Evolutionary conservation across 1,140 invertebrate genomes (phyloP).

Genomic region (Steinernema khuongi): DNA sequence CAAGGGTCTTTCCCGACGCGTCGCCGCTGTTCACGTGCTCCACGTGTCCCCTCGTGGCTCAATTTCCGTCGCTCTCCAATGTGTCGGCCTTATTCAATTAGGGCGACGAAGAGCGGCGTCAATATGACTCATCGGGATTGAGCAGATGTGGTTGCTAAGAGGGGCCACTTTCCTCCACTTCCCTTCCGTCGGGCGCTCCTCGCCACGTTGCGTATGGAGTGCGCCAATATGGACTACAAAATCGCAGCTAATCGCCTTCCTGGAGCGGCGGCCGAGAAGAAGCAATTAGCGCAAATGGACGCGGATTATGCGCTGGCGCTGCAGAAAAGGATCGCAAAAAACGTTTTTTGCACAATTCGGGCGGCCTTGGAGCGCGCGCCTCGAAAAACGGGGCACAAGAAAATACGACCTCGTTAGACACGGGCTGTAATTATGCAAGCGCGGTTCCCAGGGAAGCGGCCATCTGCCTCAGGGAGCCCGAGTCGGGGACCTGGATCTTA

Average conservation of each 20-base stretch:
- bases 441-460: not conserved
- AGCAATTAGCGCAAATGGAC: slow-evolving; percentile 4
- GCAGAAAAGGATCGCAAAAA: not conserved
- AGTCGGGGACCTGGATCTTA: not conserved
- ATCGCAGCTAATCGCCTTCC: not conserved
- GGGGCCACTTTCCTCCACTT: not conserved
- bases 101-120: not conserved
- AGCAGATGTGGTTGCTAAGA: slow-evolving; percentile 15
- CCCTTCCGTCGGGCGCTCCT: not conserved
- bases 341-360: not conserved
- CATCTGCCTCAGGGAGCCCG: not conserved
- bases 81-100: slow-evolving; percentile 14
- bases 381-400: not conserved
- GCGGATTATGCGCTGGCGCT: slow-evolving; percentile 8
- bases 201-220: not conserved
- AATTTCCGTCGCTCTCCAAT: not conserved
- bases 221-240: not conserved
- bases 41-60: not conserved
- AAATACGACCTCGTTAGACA: slow-evolving; percentile 9
- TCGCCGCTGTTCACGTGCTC: not conserved
- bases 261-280: not conserved
- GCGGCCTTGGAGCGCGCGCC: not conserved
- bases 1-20: not conserved
- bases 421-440: slow-evolving; percentile 6
- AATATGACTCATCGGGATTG: slow-evolving; percentile 8